phyloP scores from a whole-genome alignment of 2,888 invertebrate species.

The Caenorhabditis virilis region DNA sequence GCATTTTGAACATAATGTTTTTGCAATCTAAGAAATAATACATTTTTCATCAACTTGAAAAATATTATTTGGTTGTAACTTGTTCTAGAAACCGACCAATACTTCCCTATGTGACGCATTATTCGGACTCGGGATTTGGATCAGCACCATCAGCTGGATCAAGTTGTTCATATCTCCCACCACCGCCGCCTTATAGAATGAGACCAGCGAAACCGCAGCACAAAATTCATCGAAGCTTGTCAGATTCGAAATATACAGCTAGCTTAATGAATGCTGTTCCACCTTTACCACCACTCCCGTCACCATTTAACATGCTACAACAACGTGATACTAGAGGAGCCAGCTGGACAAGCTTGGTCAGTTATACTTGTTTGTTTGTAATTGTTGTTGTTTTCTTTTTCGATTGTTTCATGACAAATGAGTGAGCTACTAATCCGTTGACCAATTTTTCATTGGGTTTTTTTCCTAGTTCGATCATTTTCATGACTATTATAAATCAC shows the following conservation, averaged over 20 bases:
- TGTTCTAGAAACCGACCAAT: constrained; percentile 7
- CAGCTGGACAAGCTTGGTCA: constrained; percentile 40
- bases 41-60: no score
- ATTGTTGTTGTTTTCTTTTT: constrained; percentile 1
- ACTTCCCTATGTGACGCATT: constrained; percentile 63
- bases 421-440: no score
- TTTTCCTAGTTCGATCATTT: not conserved
- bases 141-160: constrained; percentile 60
- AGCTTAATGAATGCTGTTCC: constrained; percentile 24
- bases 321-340: constrained; percentile 30
- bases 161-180: constrained; percentile 63
- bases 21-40: no score
- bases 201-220: constrained; percentile 43
- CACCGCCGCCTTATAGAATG: constrained; percentile 64
- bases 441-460: no score
- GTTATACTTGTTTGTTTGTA: not conserved
- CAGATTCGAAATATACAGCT: constrained; percentile 59
- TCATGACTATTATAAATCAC: no score
- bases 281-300: constrained; percentile 17
- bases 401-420: not conserved
- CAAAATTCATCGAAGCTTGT: constrained; percentile 60
- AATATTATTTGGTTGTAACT: constrained; percentile 5
- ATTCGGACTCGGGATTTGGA: constrained; percentile 67
- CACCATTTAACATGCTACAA: constrained; percentile 24
- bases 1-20: no score